A percentile compares a stretch with the other conserved stretches of the same genome.
These are phyloP conservation scores for Neotoma lepida DNA, from an alignment of 2,113 vertebrate species.

Conservation along the genomic window DNA sequence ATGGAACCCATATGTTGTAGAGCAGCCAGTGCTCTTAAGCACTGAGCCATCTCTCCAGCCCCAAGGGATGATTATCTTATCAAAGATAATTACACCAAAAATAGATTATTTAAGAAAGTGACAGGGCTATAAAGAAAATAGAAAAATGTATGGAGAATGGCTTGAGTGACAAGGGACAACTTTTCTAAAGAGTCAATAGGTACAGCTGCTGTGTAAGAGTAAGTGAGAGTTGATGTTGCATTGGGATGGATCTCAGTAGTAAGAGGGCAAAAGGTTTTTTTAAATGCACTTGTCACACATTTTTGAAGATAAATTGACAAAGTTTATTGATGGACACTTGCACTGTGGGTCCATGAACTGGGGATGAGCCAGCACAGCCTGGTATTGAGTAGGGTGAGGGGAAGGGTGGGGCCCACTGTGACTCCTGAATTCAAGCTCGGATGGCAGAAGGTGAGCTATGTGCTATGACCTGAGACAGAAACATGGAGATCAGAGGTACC, in stretches of 20 bases:
- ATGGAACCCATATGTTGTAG: not conserved
- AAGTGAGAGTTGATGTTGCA: not conserved
- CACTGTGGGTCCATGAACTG: not conserved
- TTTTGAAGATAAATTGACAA: not conserved
- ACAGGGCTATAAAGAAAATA: not conserved
- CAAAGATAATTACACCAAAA: not conserved
- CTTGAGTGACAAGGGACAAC: not conserved
- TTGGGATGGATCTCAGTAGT: not conserved
- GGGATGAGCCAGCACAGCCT: not conserved
- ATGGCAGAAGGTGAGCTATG: not conserved
- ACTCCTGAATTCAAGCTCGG: not conserved
- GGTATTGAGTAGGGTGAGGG: no score
- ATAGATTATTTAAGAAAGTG: not conserved
- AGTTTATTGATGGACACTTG: not conserved
- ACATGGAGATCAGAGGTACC: not conserved
- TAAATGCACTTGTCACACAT: not conserved
- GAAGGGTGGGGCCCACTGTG: no score
- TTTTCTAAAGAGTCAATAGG: not conserved
- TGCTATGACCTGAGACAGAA: not conserved
- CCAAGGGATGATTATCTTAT: not conserved
- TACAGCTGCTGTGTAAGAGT: rapidly evolving
- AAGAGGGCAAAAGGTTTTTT: not conserved
- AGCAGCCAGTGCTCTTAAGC: not conserved
- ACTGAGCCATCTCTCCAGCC: not conserved
- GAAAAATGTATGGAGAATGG: not conserved